A percentile compares a stretch with the other conserved stretches of the same genome.
Conservation (phyloP, 2,113 vertebrate genomes). For the Nycticorax nycticorax region DNA sequence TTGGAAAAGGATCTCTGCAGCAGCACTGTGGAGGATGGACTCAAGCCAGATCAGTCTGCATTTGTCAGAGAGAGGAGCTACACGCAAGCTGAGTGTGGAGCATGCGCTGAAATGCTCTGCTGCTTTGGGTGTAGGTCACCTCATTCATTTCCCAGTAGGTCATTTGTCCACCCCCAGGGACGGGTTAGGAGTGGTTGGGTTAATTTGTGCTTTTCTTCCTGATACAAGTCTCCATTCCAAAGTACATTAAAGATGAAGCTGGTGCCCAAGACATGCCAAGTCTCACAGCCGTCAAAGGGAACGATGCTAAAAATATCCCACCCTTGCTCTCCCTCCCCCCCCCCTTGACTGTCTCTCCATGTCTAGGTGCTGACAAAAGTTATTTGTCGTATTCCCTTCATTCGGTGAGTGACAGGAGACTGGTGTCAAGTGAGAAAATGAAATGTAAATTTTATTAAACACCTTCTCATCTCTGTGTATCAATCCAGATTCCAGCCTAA, state of each 20-base stretch:
- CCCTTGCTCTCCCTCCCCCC: conserved; percentile 27
- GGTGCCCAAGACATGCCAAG: not conserved
- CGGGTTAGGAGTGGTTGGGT: not conserved
- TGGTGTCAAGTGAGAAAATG: conserved; percentile 87
- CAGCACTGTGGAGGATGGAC: not conserved
- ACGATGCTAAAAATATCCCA: conserved; percentile 35
- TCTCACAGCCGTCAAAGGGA: not conserved
- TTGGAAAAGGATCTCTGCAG: not conserved
- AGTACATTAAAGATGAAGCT: not conserved
- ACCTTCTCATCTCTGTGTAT: conserved; percentile 84
- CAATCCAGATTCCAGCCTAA: conserved; percentile 87
- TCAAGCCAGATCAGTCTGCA: too few species aligned
- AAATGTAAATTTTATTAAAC: conserved; percentile 92
- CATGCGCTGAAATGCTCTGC: not conserved
- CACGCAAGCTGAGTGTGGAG: not conserved
- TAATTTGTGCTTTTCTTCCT: not conserved
- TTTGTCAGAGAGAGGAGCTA: not conserved
- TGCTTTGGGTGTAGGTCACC: not conserved
- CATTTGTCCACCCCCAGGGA: not conserved
- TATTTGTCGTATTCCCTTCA: conserved; percentile 77
- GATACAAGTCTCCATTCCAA: not conserved
- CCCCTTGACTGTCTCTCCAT: not conserved
- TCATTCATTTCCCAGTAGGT: not conserved
- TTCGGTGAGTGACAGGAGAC: conserved; percentile 82
- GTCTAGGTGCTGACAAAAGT: conserved; percentile 76